These are phyloP conservation scores for Tricholauxania praeusta DNA, from an alignment of 2,888 invertebrate species.

Conservation along the genomic window DNA sequence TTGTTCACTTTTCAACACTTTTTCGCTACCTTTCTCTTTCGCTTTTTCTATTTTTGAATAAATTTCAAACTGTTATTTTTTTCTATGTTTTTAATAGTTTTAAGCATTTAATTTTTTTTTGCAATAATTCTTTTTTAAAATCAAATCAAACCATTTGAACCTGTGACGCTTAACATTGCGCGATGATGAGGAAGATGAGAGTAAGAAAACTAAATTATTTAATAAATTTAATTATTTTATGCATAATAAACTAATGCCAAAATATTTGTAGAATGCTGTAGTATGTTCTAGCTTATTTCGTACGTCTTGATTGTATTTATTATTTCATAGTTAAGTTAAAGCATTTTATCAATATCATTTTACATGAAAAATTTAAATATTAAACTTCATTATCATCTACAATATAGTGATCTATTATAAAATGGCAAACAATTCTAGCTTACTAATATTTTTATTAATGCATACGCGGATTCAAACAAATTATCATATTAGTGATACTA, in stretches of 20 bases:
- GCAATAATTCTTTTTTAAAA: conserved; percentile 27
- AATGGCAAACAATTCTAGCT: no score
- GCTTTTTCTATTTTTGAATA: conserved; percentile 2
- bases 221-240: conserved; percentile 37
- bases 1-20: conserved; percentile 14
- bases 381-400: no score
- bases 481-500: no score
- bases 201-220: conserved; percentile 46
- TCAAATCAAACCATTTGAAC: conserved; percentile 55
- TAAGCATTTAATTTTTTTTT: conserved; percentile 7
- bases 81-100: conserved; percentile 11
- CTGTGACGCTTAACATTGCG: conserved; percentile 58
- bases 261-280: conserved; percentile 24
- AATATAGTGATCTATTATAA: no score
- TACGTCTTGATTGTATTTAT: no score
- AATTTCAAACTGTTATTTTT: not conserved
- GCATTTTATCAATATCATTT: conserved; percentile 1
- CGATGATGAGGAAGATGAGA: conserved; percentile 56
- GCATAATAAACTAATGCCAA: conserved; percentile 25
- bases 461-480: no score
- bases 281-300: conserved; percentile 18
- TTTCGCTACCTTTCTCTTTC: not conserved
- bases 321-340: no score
- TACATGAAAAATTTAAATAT: conserved; percentile 22
- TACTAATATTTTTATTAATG: no score